Evolutionary conservation across 2,797 vertebrate genomes (phyloP), one percentile per base, ranked within the genome.

Genomic region (Scleropages formosus): DNA sequence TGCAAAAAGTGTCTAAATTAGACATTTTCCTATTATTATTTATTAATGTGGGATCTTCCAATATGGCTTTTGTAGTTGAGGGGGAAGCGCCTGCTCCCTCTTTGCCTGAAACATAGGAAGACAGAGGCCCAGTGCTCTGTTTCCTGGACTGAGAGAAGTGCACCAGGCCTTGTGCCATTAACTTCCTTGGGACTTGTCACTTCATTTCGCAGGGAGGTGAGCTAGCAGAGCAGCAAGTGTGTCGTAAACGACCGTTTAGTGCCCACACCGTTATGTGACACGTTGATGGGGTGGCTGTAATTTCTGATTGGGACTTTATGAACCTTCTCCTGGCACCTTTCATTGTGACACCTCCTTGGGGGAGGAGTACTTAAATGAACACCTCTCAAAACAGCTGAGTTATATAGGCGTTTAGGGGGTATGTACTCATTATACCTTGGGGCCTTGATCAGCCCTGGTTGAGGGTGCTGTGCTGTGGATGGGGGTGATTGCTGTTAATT

Each of bases 221-320:
- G 94, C 91, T 92, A 94, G 93, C 94, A 93, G 92, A 93, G 92
- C 90, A 90, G 93, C 93, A 93, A 90, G 89, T 91, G 87, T 91
- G 89, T 93, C 95, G 91, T 93, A 93, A 94, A 94, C 88, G 91
- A 90, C 93, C 91, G 94, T 93, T 96, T 94, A 95, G 91, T 89
- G 87, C 90, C 88, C 87, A 88, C 90, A 56, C 89, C 68, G 91
- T 94, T 92, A 90, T 92, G 90, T 87, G 86, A 91, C 90, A 91
- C 87, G 86, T 93, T 89, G 92, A 93, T 92, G 88, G 89, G 89
- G 88, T 89, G 87, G 87, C 86, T 90, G 87, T 91, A 89, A 90
- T 92, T 90, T 90, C 88, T 93, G 87, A 90, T 87, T 82, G 87
- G 85, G 85, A 90, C 84, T 90, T 90, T 90, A 84, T 80, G 84